Evolutionary conservation across 2,888 invertebrate species (phyloP).

Genomic region (Drosophila bunnanda): DNA sequence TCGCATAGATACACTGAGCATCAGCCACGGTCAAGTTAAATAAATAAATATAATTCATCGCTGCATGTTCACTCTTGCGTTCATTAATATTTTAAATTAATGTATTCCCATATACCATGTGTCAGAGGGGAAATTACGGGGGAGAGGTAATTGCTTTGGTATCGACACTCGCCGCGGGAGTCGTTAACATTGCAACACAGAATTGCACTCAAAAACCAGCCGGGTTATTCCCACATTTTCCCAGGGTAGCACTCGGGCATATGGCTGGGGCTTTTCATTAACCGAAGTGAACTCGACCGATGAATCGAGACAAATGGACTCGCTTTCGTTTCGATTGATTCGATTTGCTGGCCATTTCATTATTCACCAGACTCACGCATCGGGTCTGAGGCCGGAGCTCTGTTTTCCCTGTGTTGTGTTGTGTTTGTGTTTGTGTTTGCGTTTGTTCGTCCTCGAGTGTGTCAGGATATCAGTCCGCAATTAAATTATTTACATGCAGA

Average conservation of each 20-base stretch:
- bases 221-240: neutral
- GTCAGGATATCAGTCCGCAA: conserved; percentile 17
- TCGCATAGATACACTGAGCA: conserved; percentile 5
- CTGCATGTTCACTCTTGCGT: neutral
- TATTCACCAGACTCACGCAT: conserved; percentile 24
- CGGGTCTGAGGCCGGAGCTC: neutral
- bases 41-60: neutral
- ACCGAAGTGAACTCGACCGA: conserved; percentile 13
- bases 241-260: conserved; percentile 18
- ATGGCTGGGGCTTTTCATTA: conserved; percentile 21
- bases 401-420: neutral
- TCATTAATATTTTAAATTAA: neutral
- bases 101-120: neutral
- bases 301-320: conserved; percentile 4
- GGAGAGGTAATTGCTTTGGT: neutral
- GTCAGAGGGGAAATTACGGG: neutral
- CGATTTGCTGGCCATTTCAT: conserved; percentile 15
- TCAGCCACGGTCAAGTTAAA: neutral
- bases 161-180: conserved; percentile 34
- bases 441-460: neutral
- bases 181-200: conserved; percentile 35
- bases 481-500: conserved; percentile 24
- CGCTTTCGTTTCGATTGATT: conserved; percentile 6
- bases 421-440: neutral
- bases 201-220: conserved; percentile 31